Percentiles rank a stretch among this genome's conserved stretches.
These are phyloP conservation scores for Ooceraea biroi DNA, from an alignment of 1,140 invertebrate species.

Conservation along the genomic window DNA sequence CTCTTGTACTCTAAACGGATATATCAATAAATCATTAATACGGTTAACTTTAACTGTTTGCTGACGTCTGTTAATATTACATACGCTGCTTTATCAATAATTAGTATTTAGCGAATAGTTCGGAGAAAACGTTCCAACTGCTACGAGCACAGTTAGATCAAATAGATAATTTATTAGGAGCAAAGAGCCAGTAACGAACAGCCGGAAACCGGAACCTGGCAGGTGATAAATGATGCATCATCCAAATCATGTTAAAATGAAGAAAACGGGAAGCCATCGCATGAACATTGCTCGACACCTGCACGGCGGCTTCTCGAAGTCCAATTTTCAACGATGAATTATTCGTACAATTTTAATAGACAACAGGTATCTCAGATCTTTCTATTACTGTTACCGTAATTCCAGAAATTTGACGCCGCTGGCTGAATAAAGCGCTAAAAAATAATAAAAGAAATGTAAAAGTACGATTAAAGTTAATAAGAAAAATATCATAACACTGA, in stretches of 20 bases:
- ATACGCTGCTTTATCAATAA: neutral
- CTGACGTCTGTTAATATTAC: neutral
- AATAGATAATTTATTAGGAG: constrained; percentile 39
- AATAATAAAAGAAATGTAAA: constrained; percentile 7
- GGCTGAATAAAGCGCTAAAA: neutral
- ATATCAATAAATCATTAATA: neutral
- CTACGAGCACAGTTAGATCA: neutral
- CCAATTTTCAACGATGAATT: neutral
- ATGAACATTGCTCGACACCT: neutral
- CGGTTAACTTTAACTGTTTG: neutral
- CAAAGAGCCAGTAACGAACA: neutral
- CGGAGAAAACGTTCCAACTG: neutral
- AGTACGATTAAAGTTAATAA: neutral
- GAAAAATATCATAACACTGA: neutral
- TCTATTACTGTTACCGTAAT: neutral
- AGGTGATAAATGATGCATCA: constrained; percentile 36
- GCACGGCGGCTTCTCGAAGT: neutral
- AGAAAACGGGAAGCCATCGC: constrained; percentile 8
- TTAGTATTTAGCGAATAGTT: constrained; percentile 26
- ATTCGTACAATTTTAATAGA: neutral
- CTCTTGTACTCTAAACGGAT: neutral
- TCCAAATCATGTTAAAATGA: constrained; percentile 19
- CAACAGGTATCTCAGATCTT: neutral
- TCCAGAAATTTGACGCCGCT: neutral
- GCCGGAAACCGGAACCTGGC: neutral